Conservation (phyloP, 2,113 vertebrate genomes). For the Lanius ludovicianus region DNA sequence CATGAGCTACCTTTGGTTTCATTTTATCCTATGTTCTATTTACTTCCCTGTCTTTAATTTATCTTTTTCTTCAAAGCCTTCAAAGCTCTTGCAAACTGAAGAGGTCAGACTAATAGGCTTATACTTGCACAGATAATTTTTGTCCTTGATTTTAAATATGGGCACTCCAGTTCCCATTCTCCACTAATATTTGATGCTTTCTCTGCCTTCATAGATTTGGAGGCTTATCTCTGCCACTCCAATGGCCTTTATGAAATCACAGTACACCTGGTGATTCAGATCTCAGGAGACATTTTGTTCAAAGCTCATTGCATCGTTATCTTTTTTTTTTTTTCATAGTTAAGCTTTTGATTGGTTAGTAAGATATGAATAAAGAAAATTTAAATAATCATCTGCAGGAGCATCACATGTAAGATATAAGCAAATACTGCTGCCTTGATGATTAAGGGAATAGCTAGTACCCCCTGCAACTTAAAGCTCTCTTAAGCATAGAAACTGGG, state of each 20-base stretch:
- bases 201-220: slow-evolving; percentile 25
- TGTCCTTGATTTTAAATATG: neutral
- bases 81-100: slow-evolving; percentile 10
- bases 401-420: slow-evolving; percentile 26
- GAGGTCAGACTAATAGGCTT: slow-evolving; percentile 46
- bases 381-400: slow-evolving; percentile 49
- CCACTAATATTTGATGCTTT: slow-evolving; percentile 12
- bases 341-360: slow-evolving; percentile 28
- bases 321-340: neutral
- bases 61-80: slow-evolving; percentile 34
- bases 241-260: slow-evolving; percentile 40
- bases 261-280: neutral
- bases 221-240: slow-evolving; percentile 19
- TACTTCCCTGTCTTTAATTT: slow-evolving; percentile 21
- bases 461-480: slow-evolving; percentile 5
- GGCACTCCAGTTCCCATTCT: slow-evolving; percentile 1
- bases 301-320: neutral
- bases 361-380: slow-evolving; percentile 50
- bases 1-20: neutral
- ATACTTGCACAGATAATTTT: slow-evolving; percentile 3
- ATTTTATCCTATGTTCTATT: slow-evolving; percentile 29
- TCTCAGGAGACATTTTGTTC: slow-evolving; percentile 34
- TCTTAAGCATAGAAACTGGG: neutral
- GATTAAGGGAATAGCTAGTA: slow-evolving; percentile 42
- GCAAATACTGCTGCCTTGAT: slow-evolving; percentile 34